Percentiles rank a stretch among this genome's conserved stretches.
These are phyloP conservation scores for Deilephila elpenor DNA, from an alignment of 2,888 invertebrate species.

Conservation along the genomic window DNA sequence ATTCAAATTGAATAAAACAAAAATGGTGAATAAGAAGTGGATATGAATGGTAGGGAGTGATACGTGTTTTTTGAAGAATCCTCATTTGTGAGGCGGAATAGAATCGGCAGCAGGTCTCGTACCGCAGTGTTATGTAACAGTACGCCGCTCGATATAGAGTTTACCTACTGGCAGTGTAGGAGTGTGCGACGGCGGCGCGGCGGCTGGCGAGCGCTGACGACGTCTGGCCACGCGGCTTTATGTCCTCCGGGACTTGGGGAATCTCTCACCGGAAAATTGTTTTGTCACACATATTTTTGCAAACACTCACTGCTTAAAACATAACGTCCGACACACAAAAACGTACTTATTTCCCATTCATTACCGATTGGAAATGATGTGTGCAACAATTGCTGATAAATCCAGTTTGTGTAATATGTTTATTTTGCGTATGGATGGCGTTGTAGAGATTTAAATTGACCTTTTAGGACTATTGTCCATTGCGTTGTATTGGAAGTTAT, in stretches of 20 bases:
- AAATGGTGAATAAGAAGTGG: background rate
- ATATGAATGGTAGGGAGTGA: background rate
- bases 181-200: constrained; percentile 53
- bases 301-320: constrained; percentile 11
- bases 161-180: constrained; percentile 49
- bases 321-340: background rate
- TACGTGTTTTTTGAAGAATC: constrained; percentile 17
- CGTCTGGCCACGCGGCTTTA: constrained; percentile 55
- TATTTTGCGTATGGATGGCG: too few relatives aligned
- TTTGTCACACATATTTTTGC: constrained; percentile 35
- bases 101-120: constrained; percentile 61
- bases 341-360: background rate
- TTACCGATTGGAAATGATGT: background rate
- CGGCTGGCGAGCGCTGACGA: constrained; percentile 52
- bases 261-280: constrained; percentile 57
- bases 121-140: constrained; percentile 80
- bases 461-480: too few relatives aligned
- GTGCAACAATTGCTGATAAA: too few relatives aligned
- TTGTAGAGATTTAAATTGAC: too few relatives aligned
- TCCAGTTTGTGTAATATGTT: too few relatives aligned
- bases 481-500: too few relatives aligned
- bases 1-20: background rate
- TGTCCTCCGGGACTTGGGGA: constrained; percentile 48
- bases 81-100: constrained; percentile 56
- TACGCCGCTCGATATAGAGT: constrained; percentile 71